These are phyloP conservation scores for Cromileptes altivelis DNA, from an alignment of 2,113 vertebrate species.

Conservation along the genomic window DNA sequence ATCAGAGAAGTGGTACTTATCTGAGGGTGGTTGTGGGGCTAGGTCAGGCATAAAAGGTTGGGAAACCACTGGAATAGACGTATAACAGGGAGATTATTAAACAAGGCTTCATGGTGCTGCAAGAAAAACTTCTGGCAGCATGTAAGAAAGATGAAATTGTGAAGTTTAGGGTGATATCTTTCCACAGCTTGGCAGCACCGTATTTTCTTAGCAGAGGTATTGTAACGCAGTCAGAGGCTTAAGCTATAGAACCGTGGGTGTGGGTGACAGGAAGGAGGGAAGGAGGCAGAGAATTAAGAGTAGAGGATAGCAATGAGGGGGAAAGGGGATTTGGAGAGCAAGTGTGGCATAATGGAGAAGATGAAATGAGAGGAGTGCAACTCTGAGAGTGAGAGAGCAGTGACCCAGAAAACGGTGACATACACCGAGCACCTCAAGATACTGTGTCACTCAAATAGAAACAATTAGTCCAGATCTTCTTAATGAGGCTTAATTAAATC, in stretches of 20 bases:
- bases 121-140: conserved; percentile 31
- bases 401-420: conserved; percentile 85
- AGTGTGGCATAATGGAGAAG: conserved; percentile 41
- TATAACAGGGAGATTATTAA: conserved; percentile 55
- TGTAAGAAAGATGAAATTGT: conserved; percentile 58
- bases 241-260: conserved; percentile 62
- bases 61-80: neutral
- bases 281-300: conserved; percentile 59
- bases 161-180: conserved; percentile 58
- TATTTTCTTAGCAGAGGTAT: conserved; percentile 57
- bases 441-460: conserved; percentile 86
- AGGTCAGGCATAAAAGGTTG: conserved; percentile 11
- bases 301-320: conserved; percentile 38
- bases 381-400: conserved; percentile 69
- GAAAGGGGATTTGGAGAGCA: conserved; percentile 51
- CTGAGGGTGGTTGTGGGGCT: neutral
- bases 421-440: conserved; percentile 76
- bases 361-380: conserved; percentile 67
- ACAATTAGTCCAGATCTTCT: conserved; percentile 88
- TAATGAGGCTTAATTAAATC: conserved; percentile 86
- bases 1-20: conserved; percentile 5
- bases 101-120: conserved; percentile 34
- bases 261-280: conserved; percentile 57
- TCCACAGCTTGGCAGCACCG: conserved; percentile 45
- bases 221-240: conserved; percentile 64